Evolutionary conservation across 1,140 invertebrate species (phyloP).

Genomic region (Sminthurinus signatus): DNA sequence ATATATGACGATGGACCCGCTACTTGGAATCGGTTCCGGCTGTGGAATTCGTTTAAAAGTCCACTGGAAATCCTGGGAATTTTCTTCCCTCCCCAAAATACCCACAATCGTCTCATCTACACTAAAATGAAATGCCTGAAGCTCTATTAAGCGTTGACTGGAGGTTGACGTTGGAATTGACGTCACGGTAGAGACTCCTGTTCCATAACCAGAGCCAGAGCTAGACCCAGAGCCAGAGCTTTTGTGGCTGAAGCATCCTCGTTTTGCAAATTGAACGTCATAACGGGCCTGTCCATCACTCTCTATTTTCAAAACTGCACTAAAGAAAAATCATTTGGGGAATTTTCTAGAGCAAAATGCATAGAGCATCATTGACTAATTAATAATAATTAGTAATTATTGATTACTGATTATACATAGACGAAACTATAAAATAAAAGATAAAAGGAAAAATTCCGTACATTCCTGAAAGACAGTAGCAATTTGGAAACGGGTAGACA

Average conservation of each 20-base stretch:
- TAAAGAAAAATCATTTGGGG: neutral
- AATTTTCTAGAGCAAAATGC: no score
- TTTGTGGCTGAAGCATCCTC: neutral
- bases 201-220: neutral
- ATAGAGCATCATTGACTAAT: no score
- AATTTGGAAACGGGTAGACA: neutral
- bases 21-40: neutral
- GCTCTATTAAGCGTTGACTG: no score
- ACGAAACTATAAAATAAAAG: no score
- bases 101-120: neutral
- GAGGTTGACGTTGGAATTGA: no score
- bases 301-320: neutral
- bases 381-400: no score
- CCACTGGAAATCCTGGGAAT: neutral
- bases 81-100: neutral
- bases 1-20: neutral
- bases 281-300: neutral
- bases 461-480: slow-evolving; percentile 2
- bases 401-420: no score
- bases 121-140: neutral
- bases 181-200: no score
- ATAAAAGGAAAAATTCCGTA: neutral
- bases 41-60: neutral
- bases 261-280: neutral
- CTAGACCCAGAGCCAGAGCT: neutral